Evolutionary conservation across 2,888 invertebrate species (phyloP).

Genomic region (Hanleya hanleyi): DNA sequence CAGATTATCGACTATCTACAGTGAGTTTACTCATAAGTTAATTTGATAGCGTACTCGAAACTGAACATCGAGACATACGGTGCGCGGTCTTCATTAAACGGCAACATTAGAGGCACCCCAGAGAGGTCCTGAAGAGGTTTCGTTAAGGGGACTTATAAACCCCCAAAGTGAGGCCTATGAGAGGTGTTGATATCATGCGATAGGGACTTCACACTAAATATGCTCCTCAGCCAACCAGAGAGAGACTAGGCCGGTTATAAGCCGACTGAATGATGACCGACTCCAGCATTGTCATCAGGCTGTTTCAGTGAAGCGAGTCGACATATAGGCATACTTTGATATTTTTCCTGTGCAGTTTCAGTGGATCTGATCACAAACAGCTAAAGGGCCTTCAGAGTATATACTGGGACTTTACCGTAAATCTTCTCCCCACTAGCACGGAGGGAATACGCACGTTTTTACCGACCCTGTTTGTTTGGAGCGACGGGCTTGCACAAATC

Average conservation of each 20-base stretch:
- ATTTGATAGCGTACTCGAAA: too few species aligned
- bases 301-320: neutral
- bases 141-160: neutral
- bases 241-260: neutral
- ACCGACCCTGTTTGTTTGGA: too few species aligned
- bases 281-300: neutral
- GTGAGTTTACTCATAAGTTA: too few species aligned
- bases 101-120: neutral
- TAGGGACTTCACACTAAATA: neutral
- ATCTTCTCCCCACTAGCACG: too few species aligned
- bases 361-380: too few species aligned
- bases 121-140: neutral
- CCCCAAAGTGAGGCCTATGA: neutral
- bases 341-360: neutral
- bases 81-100: neutral
- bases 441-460: too few species aligned
- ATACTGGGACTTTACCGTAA: too few species aligned
- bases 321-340: neutral
- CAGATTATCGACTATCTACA: too few species aligned
- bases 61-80: too few species aligned
- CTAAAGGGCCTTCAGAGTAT: too few species aligned
- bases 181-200: neutral
- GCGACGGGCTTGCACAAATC: too few species aligned
- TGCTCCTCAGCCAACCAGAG: neutral
- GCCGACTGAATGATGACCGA: neutral